Conservation (phyloP, 2,888 invertebrate genomes). For the Pristionchus entomophagus region DNA sequence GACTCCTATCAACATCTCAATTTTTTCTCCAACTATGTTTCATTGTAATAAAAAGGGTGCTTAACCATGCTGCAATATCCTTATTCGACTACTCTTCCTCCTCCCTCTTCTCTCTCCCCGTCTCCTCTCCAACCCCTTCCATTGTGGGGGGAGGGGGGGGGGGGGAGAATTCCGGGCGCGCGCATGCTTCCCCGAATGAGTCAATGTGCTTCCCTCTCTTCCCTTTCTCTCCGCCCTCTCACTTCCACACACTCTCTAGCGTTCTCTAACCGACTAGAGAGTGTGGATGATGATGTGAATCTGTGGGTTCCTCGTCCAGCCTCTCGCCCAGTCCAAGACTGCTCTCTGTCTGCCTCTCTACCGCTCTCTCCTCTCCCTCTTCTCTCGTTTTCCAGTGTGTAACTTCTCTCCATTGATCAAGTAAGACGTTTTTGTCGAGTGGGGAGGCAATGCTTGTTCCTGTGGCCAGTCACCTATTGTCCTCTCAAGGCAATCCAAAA, state of each 20-base stretch:
- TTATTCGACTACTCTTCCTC: not conserved
- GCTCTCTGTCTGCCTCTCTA: conserved; percentile 7
- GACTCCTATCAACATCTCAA: too few species aligned
- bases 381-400: not conserved
- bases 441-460: not conserved
- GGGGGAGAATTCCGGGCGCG: not conserved
- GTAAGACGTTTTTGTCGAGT: not conserved
- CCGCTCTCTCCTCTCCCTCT: conserved; percentile 5
- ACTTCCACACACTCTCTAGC: conserved; percentile 43
- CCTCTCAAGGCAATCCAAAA: too few species aligned
- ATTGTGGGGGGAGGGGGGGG: not conserved
- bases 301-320: conserved; percentile 3
- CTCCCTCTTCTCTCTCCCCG: not conserved
- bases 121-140: not conserved
- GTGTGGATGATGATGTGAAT: conserved; percentile 11
- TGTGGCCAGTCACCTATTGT: not conserved
- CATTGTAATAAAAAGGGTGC: too few species aligned
- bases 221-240: conserved; percentile 35
- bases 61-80: too few species aligned
- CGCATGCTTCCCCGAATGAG: not conserved
- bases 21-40: too few species aligned
- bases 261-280: too few species aligned
- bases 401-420: conserved; percentile 31
- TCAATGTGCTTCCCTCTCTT: conserved; percentile 8
- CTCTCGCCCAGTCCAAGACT: too few species aligned